A percentile compares a stretch with the other conserved stretches of the same genome.
phyloP scores from a whole-genome alignment of 2,888 invertebrate species.

The Allacma fusca region DNA sequence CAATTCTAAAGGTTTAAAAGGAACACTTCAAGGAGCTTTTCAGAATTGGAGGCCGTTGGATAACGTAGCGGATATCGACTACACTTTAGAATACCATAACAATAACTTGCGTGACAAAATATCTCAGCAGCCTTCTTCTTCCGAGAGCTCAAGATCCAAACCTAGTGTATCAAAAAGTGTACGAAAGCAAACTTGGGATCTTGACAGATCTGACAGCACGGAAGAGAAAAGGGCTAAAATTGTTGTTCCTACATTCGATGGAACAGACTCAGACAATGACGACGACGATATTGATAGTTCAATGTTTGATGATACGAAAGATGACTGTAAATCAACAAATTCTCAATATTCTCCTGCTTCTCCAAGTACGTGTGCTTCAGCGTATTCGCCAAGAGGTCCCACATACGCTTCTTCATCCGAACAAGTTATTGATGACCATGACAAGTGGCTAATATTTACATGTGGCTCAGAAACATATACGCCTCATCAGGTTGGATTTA shows the following conservation, averaged over 20 bases:
- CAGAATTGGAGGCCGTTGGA: slow-evolving; percentile 58
- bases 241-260: background rate
- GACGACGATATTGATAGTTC: slow-evolving; percentile 6
- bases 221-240: slow-evolving; percentile 30
- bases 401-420: background rate
- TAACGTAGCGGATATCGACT: slow-evolving; percentile 55
- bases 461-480: slow-evolving; percentile 84
- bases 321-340: background rate
- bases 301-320: background rate
- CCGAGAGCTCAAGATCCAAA: slow-evolving; percentile 9
- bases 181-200: slow-evolving; percentile 18
- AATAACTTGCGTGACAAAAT: slow-evolving; percentile 5
- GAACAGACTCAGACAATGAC: background rate
- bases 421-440: slow-evolving; percentile 38
- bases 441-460: slow-evolving; percentile 77
- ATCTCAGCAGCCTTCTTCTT: background rate
- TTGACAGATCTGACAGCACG: background rate
- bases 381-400: background rate
- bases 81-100: slow-evolving; percentile 50
- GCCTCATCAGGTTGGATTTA: slow-evolving; percentile 82
- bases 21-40: slow-evolving; percentile 49
- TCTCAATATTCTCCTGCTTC: background rate
- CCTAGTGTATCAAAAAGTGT: slow-evolving; percentile 1
- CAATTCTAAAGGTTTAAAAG: slow-evolving; percentile 49
- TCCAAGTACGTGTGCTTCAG: background rate